phyloP scores from a whole-genome alignment of 1,140 invertebrate species.

The Periplaneta americana region DNA sequence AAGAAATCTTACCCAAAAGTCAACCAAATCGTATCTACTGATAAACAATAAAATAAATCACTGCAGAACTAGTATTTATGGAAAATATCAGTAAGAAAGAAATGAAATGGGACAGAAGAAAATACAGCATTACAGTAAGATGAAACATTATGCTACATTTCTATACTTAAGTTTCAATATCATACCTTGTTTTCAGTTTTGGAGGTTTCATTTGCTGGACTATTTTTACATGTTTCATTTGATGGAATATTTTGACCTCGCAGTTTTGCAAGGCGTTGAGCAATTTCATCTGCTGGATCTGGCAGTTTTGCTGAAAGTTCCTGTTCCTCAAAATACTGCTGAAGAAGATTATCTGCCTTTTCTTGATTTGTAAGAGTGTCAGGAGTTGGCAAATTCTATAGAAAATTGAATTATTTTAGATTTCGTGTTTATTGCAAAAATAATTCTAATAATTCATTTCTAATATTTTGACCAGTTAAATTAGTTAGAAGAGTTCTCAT shows the following conservation, averaged over 20 bases:
- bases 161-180: neutral
- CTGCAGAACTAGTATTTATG: too few species aligned
- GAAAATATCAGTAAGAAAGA: too few species aligned
- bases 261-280: constrained; percentile 1
- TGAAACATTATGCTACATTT: neutral
- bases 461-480: too few species aligned
- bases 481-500: too few species aligned
- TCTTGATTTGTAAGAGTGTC: constrained; percentile 51
- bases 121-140: too few species aligned
- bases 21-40: too few species aligned
- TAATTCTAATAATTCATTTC: too few species aligned
- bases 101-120: too few species aligned
- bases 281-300: neutral
- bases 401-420: neutral
- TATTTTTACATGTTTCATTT: neutral
- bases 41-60: too few species aligned
- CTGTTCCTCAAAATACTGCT: constrained; percentile 48
- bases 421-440: too few species aligned
- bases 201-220: neutral
- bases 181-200: neutral
- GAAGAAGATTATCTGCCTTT: constrained; percentile 53
- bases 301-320: neutral
- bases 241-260: neutral
- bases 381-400: neutral
- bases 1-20: too few species aligned